Evolutionary conservation across 2,113 vertebrate species (phyloP), one percentile per base, ranked within the genome.

Genomic region (Ailuropoda melanoleuca): DNA sequence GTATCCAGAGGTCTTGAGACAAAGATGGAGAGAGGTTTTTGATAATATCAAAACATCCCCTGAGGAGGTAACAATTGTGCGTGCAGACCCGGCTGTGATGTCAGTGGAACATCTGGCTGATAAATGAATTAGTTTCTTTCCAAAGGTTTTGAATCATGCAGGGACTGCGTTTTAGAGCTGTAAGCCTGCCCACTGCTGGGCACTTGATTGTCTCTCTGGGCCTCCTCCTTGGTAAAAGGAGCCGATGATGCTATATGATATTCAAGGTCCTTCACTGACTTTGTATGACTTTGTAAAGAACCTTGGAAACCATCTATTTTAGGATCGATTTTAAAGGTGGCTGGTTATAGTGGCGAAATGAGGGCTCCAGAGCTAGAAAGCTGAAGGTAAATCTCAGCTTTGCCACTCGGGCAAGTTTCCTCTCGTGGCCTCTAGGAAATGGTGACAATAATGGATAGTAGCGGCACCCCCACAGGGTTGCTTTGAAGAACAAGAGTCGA

Each of bases 61-160:
- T 29, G 14, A 46, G 26, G n/a, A 58, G 3, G 55, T 60, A 9
- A 14, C 48, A 21, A 46, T 19, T 83, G 74, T 75, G 89, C 50
- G 48, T 11, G 26, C 14, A 17, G 37, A 9, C 78, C 55, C 62
- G 58, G 78, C 89, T 92, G 89, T 43, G 87, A 64, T 80, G 46
- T 74, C 91, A 78, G 53, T 12, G 14, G 34, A 89, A 92, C 95
- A 97, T 66, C 92, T 70, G 87, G 82, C 92, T 48, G 93, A 87
- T 43, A 48, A 82, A 81, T 88, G 75, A 92, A 75, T 72, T 58
- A 68, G 48, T 74, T 31, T 82, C 48, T 92, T 88, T 43, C 55
- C 19, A 39, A 18, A 64, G 53, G 70, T 31, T 87, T 81, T 83
- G 92, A 83, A 75, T 89, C 74, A 87, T 1, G 7, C 24, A 31